Conservation (phyloP, 2,113 vertebrate species). For the Microcebus ravelobensis region DNA sequence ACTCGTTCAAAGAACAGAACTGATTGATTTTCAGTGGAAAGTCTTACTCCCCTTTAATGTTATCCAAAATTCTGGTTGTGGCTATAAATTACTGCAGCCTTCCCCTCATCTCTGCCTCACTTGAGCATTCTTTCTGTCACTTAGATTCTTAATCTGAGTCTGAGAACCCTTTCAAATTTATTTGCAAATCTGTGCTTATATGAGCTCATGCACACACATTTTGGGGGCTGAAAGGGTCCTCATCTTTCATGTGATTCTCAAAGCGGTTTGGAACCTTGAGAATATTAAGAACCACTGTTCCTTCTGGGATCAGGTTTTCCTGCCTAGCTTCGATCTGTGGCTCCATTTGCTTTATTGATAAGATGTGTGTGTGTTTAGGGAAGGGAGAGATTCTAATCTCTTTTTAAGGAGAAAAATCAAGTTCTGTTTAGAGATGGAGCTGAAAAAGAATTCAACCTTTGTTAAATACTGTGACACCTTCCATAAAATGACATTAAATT, state of each 20-base stretch:
- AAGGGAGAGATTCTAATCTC: background rate
- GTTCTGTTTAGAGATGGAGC: background rate
- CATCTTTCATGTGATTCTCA: background rate
- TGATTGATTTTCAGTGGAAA: constrained; percentile 29
- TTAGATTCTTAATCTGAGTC: background rate
- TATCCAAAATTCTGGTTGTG: background rate
- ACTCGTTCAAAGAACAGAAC: background rate
- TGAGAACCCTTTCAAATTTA: background rate
- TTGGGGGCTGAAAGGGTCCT: background rate
- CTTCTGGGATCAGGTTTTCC: background rate
- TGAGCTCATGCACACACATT: background rate
- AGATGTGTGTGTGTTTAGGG: background rate
- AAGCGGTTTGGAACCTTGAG: background rate
- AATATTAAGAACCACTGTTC: background rate
- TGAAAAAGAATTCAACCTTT: constrained; percentile 33
- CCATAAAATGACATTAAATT: background rate
- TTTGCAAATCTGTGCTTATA: background rate
- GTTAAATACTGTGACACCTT: background rate
- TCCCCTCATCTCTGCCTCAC: background rate
- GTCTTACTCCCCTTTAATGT: background rate
- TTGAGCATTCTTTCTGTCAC: background rate
- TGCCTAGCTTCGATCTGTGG: background rate
- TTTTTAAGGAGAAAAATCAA: background rate
- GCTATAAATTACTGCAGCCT: background rate
- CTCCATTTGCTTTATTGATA: background rate